Evolutionary conservation across 2,797 vertebrate genomes (phyloP).

Genomic region (Corythornis leucogaster): DNA sequence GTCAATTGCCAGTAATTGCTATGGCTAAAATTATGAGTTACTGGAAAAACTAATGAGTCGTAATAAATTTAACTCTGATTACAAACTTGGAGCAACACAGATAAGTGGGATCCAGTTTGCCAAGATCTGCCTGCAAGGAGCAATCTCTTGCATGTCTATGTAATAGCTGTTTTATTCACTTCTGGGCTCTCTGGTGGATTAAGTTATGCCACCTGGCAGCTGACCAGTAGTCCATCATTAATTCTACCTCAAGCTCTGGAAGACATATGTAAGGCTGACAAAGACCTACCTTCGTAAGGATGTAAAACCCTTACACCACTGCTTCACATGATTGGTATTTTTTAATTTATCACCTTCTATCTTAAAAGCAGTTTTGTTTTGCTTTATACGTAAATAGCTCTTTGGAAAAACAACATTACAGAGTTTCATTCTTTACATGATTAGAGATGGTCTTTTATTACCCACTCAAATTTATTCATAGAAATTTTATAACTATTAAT

Average conservation of each 20-base stretch:
- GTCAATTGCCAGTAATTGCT: background rate
- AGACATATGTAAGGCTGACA: background rate
- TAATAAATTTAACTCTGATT: background rate
- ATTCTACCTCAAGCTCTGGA: rapidly evolving
- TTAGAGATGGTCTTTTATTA: background rate
- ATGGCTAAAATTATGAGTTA: background rate
- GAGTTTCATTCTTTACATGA: background rate
- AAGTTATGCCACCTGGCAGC: background rate
- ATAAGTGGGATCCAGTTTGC: background rate
- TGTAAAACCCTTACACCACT: background rate
- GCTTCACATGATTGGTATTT: background rate
- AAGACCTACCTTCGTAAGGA: background rate
- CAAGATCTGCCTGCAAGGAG: background rate
- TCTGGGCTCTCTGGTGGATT: background rate
- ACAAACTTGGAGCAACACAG: background rate
- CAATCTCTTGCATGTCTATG: background rate
- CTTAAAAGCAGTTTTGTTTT: background rate
- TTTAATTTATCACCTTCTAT: background rate
- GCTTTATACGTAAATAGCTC: background rate
- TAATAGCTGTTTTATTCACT: background rate
- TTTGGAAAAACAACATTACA: background rate
- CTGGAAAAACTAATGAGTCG: background rate
- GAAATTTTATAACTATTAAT: background rate
- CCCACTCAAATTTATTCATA: background rate
- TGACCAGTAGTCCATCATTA: background rate